These are phyloP conservation scores for Gastracanthus pulcherrimus DNA, from an alignment of 2,888 invertebrate species.

Conservation along the genomic window DNA sequence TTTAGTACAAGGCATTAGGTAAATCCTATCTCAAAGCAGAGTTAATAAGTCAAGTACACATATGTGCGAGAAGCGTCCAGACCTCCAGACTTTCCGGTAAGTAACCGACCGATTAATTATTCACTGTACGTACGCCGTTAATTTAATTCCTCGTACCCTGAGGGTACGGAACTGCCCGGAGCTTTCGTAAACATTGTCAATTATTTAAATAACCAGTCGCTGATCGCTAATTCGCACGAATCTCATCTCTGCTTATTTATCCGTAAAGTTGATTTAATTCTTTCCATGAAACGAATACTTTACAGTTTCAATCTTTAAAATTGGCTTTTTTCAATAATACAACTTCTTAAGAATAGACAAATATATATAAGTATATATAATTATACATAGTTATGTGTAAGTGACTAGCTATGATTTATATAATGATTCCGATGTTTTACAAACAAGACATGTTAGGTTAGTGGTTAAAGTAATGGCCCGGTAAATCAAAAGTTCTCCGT, in stretches of 20 bases:
- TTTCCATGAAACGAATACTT: too few species aligned
- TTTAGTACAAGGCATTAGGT: constrained; percentile 30
- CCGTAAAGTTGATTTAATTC: not conserved
- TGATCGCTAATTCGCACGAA: constrained; percentile 31
- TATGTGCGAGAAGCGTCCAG: too few species aligned
- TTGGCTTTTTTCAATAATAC: too few species aligned
- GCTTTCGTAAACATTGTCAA: constrained; percentile 75
- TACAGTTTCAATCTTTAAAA: too few species aligned
- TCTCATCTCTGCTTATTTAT: constrained; percentile 7
- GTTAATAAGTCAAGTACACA: constrained; percentile 43
- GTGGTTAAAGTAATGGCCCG: too few species aligned
- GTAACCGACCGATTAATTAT: constrained; percentile 73
- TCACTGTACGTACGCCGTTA: constrained; percentile 74
- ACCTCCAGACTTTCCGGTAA: constrained; percentile 64
- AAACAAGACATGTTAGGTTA: too few species aligned
- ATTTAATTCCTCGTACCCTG: constrained; percentile 68
- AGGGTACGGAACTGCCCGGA: constrained; percentile 32
- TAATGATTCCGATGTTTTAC: too few species aligned
- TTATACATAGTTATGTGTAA: too few species aligned
- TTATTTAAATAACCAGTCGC: constrained; percentile 73
- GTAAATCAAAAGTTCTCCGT: too few species aligned
- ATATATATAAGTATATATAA: too few species aligned
- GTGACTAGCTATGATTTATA: too few species aligned
- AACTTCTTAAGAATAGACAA: too few species aligned
- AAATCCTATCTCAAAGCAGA: constrained; percentile 24